Evolutionary conservation across 2,113 vertebrate genomes (phyloP).

Genomic region (Anguilla rostrata): DNA sequence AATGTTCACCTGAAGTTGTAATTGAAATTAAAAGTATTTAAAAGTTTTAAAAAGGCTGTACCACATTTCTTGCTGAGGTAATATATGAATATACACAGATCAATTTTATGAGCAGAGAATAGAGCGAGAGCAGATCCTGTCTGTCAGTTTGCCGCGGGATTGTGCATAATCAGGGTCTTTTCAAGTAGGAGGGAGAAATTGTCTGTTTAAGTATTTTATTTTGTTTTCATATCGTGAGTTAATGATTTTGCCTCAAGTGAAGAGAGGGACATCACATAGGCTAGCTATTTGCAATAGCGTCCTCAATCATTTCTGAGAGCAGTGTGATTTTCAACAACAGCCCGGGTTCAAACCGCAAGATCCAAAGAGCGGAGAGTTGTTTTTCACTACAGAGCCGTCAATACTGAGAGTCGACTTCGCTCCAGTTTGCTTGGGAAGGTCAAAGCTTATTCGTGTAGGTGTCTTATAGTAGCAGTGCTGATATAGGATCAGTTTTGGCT

Average conservation of each 20-base stretch:
- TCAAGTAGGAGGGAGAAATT: constrained; percentile 75
- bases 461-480: not conserved
- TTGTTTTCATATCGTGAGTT: constrained; percentile 74
- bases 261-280: constrained; percentile 68
- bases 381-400: not conserved
- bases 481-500: no score
- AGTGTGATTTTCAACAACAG: constrained; percentile 76
- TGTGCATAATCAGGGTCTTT: constrained; percentile 84
- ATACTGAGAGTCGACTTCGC: not conserved
- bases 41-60: constrained; percentile 35
- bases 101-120: constrained; percentile 55
- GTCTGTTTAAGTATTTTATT: constrained; percentile 86
- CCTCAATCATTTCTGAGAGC: constrained; percentile 81
- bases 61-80: constrained; percentile 68
- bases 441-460: not conserved
- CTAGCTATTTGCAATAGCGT: constrained; percentile 72
- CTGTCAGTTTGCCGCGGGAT: constrained; percentile 78
- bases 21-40: constrained; percentile 49
- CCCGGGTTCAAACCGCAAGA: constrained; percentile 40
- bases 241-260: constrained; percentile 84
- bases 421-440: not conserved
- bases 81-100: constrained; percentile 70
- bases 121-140: constrained; percentile 49
- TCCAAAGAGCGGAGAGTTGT: not conserved
- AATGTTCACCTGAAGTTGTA: not conserved